Base-by-base conservation (phyloP, 2,888 invertebrate genomes). In the Harpagoxenus sublaevis region DNA sequence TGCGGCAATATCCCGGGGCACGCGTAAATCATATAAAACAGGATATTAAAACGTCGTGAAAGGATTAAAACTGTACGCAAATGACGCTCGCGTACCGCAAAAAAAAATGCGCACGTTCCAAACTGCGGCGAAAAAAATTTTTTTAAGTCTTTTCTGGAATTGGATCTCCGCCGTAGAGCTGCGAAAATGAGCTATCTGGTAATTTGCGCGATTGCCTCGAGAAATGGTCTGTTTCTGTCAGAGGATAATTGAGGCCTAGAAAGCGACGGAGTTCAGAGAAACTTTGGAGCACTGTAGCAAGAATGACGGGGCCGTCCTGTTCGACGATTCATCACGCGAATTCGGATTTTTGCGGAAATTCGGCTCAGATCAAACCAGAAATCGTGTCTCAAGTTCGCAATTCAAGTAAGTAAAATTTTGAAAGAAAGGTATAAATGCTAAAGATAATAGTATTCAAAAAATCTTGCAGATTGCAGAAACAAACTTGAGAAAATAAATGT, bases 241-340 rank as follows among this genome's bases (percentile, higher is more conserved):
- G 86, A 82, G 39, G 77, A 86, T 86, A 86, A 86, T 86, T 84
- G 86, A 82, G 86, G 86, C 77, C 66, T 84, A 86, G 86, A 86
- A 86, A 86, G 86, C 66, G 79, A 71, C 79, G 82, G 66, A 55
- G 77, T 48, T 77, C 66, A 73, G 86, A 86, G 86, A 86, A 86
- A 86, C 86, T 84, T 84, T 53, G 45, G 15, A 65, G 62, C 55
- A 74, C n/a, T 39, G 60, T 48, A 62, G 45, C 62, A 79, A 73
- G 79, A 79, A 79, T 79, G 71, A 66, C 66, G 68, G 45, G 31
- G 45, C 68, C 18, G 68, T 31, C 48, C 45, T 62, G n/a, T 71
- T 85, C 53, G 63, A 77, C 39, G 28, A 71, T 66, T 70, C 42
- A 51, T 51, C 35, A 4, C 39, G 12, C 28, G 23, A 3, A 45